Evolutionary conservation across 1,140 invertebrate species (phyloP), one percentile per base, ranked within the genome.

Genomic region (Adelges cooleyi): DNA sequence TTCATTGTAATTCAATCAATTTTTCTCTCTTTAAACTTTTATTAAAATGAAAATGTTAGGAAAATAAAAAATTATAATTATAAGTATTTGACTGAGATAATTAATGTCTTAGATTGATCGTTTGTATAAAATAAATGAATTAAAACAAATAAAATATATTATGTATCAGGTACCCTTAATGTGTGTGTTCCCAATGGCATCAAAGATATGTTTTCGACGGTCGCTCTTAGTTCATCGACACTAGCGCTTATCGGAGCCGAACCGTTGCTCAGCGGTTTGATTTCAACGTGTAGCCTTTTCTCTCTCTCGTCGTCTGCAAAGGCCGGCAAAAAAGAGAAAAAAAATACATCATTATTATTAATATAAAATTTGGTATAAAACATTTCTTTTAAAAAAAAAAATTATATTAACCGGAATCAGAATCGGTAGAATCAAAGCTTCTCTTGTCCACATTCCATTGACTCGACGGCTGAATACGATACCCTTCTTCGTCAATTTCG

Each of bases 401-500:
- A 62, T 48, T 46, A 46, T n/a, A 15, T 3, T 91, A 93, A 76
- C 95, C 93, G 22, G 89, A 87, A 75, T 95, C 92, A 25, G 90
- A 90, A n/a, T n/a, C n/a, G 71, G 89, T 92, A 6, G 91, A 94
- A 76, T 93, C 91, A 74, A 92, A 93, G 74, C 85, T 86, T 50
- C 82, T 83, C 74, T 83, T 86, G 70, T 86, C 83, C 68, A 79
- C 79, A 68, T 81, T 80, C 80, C 82, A 83, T 8, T 79, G 75
- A 71, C 82, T 81, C 62, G 79, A 69, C 74, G 92, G 92, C 75
- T 88, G 81, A 68, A 95, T 89, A 67, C 88, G 87, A 73, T 90
- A 96, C 15, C 93, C 93, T 76, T 97, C 94, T 68, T 94, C 92
- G 75, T 97, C 94, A 1, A 96, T 89, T 77, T 93, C 89, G 11